These are phyloP conservation scores for Grantiella picta DNA, from an alignment of 2,113 vertebrate species.

Conservation along the genomic window DNA sequence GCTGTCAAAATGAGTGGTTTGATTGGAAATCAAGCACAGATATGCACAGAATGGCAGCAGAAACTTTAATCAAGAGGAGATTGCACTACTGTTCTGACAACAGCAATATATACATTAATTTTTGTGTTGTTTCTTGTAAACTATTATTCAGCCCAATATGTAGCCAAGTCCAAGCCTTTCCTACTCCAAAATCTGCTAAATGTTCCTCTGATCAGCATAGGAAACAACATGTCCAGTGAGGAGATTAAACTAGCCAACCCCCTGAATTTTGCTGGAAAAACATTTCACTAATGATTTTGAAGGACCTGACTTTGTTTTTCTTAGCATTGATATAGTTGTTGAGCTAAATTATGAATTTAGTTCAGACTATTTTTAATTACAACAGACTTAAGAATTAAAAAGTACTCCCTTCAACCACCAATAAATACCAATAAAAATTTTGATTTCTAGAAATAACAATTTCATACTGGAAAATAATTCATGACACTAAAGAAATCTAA, in stretches of 20 bases:
- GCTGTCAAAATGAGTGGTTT: neutral
- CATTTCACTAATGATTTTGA: neutral
- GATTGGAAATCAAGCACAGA: neutral
- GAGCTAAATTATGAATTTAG: neutral
- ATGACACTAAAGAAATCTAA: neutral
- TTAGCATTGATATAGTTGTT: neutral
- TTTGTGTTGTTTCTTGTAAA: neutral
- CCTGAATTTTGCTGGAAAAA: neutral
- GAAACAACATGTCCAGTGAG: neutral
- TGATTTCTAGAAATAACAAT: neutral
- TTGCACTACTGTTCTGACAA: neutral
- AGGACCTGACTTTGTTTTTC: neutral
- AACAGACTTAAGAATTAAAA: neutral
- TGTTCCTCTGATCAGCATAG: rapidly evolving
- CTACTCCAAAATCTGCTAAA: rapidly evolving
- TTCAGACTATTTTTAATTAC: neutral
- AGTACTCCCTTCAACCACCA: neutral
- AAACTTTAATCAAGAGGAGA: neutral
- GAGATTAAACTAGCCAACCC: neutral
- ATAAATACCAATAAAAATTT: neutral
- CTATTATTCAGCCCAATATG: neutral
- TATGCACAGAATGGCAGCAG: neutral
- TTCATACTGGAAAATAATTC: neutral
- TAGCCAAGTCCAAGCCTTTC: neutral
- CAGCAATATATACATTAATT: rapidly evolving